Base-by-base conservation (phyloP, 2,888 invertebrate genomes). In the Schizotus pectinicornis region DNA sequence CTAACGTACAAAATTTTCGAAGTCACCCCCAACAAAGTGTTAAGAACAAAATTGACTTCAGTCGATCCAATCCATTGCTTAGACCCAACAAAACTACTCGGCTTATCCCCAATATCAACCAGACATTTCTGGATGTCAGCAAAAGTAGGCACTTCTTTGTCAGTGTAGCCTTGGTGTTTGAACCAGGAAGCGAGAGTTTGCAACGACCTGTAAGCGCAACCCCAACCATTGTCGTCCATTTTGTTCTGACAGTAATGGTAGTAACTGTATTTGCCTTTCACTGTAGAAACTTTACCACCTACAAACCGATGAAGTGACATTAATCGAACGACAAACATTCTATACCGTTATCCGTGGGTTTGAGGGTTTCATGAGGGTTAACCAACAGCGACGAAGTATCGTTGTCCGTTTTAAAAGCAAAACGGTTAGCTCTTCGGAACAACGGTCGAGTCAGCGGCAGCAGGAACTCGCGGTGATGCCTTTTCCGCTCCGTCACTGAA, bases 161-260 rank as follows among this genome's bases (percentile, higher is more conserved):
- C 85, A 1, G 90, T 90, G 74, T 91, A 95, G 3, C 94, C 94
- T 80, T 96, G 95, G 70, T 73, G 61, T 85, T 86, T 85, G 76
- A 94, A 96, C 99, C 99, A 99, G 0, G 98, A 98, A 64, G 93
- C 88, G 62, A 99, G 85, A 0, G 98, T 98, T 81, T 99, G 99
- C 72, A 99, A 83, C 0, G 98, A 98, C 59, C 99, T 86, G 77
- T 99, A 99, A 0, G 99, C 99, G 82, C 99, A 99, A 3, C 99
- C 99, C 99, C 99, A 99, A n/a, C 96, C 96, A 77, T 92, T 90
- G 74, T 99, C 99, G 78, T 98, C 91, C 76, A 95, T 88, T 66
- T 87, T 85, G 74, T 98, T 92, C 79, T 98, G 97, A 88, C 95
- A 91, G 78, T 99, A 99, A 79, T 99, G 99, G 77, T 95, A 91